Percentiles rank a stretch among this genome's conserved stretches.
phyloP scores from a whole-genome alignment of 2,113 vertebrate species.

The Centropus unirufus region DNA sequence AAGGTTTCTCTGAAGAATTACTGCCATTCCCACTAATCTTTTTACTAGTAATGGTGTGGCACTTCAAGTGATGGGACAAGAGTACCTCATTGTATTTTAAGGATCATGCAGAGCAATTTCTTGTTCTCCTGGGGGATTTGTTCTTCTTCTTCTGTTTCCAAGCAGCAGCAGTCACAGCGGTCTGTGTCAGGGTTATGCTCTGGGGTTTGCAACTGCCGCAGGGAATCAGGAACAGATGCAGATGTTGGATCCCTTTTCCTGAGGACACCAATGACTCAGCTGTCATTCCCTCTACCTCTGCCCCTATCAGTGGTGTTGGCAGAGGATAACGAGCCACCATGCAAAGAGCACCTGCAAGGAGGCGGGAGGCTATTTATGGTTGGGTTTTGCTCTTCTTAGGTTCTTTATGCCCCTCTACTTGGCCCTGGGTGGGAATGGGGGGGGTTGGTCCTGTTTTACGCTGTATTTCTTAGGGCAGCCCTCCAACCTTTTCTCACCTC shows the following conservation, averaged over 20 bases:
- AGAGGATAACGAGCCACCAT: not conserved
- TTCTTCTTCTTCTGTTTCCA: not conserved
- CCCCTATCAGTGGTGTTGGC: accelerated
- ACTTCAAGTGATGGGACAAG: not conserved
- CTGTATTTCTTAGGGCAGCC: not conserved
- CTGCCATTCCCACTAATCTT: not conserved
- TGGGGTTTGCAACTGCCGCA: not conserved
- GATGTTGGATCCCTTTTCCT: not conserved
- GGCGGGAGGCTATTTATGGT: not conserved
- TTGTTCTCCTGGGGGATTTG: not conserved
- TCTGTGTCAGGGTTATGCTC: not conserved
- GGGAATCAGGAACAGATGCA: not conserved
- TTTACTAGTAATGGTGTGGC: not conserved
- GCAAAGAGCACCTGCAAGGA: not conserved
- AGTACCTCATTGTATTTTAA: not conserved
- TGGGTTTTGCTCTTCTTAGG: not conserved
- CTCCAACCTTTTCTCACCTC: not conserved
- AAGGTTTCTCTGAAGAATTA: not conserved
- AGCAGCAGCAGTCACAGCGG: not conserved
- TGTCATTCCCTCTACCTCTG: not conserved
- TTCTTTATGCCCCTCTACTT: not conserved
- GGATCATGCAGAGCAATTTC: not conserved
- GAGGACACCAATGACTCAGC: not conserved
- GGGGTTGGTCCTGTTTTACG: not conserved
- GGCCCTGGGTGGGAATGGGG: not conserved